phyloP scores from a whole-genome alignment of 2,888 invertebrate genomes.

The Dasypogon diadema region DNA sequence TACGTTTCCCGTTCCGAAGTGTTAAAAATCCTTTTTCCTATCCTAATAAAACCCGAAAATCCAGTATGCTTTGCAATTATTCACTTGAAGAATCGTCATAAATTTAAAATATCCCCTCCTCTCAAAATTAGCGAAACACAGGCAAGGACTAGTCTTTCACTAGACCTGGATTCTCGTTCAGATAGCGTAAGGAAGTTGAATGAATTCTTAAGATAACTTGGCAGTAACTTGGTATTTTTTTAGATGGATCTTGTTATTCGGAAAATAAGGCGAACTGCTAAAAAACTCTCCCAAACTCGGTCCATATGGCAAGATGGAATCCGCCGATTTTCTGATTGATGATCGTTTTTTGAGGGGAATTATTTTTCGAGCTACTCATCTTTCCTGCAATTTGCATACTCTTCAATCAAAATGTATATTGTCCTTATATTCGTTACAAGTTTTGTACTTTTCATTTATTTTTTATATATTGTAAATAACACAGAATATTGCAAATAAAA shows the following conservation, averaged over 20 bases:
- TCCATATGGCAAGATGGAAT: conserved; percentile 53
- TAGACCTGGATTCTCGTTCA: conserved; percentile 26
- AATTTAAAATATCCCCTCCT: background rate
- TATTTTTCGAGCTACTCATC: too few relatives aligned
- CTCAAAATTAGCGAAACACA: conserved; percentile 42
- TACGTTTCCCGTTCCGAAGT: too few relatives aligned
- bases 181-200: conserved; percentile 53
- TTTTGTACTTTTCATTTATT: conserved; percentile 33
- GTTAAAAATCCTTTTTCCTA: background rate
- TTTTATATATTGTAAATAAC: conserved; percentile 45
- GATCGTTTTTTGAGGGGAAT: too few relatives aligned
- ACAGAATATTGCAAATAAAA: conserved; percentile 5
- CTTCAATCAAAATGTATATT: conserved; percentile 7
- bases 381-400: background rate
- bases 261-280: conserved; percentile 52
- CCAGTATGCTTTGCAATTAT: background rate
- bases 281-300: conserved; percentile 54
- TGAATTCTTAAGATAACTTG: too few relatives aligned
- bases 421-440: conserved; percentile 6
- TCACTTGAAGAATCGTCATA: too few relatives aligned
- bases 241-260: conserved; percentile 51
- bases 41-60: background rate
- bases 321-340: conserved; percentile 52
- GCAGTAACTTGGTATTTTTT: background rate
- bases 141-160: conserved; percentile 41